A percentile compares a stretch with the other conserved stretches of the same genome.
These are phyloP conservation scores for Drosophila busckii DNA, from an alignment of 1,140 invertebrate genomes.

Conservation along the genomic window DNA sequence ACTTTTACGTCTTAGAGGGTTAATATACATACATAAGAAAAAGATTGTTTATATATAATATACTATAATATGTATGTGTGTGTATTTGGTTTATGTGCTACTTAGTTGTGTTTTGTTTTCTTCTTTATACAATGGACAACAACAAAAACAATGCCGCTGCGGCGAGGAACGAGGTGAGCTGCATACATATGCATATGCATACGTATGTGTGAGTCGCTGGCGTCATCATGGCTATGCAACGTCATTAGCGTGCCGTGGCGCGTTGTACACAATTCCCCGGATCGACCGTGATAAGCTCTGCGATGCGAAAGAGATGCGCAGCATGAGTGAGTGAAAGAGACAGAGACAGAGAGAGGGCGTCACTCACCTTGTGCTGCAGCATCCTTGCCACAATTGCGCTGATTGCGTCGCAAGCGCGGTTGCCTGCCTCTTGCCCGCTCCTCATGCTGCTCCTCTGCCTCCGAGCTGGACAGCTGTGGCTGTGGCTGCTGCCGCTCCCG, in stretches of 20 bases:
- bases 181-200: not conserved
- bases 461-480: constrained; percentile 35
- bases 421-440: not conserved
- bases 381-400: constrained; percentile 46
- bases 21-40: no score
- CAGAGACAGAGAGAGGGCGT: not conserved
- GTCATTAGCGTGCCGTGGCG: constrained; percentile 43
- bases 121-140: no score
- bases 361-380: constrained; percentile 30
- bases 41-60: no score
- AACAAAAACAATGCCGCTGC: not conserved
- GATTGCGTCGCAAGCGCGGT: constrained; percentile 27
- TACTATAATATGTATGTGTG: no score
- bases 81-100: no score
- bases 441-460: constrained; percentile 28
- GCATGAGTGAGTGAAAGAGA: not conserved
- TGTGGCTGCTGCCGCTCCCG: constrained; percentile 9
- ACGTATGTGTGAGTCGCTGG: not conserved
- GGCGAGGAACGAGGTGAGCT: not conserved
- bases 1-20: no score
- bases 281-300: constrained; percentile 63
- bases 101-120: no score
- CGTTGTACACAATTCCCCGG: constrained; percentile 56
- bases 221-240: constrained; percentile 6
- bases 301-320: not conserved